Conservation (phyloP, 2,113 vertebrate genomes). For the Rana temporaria region DNA sequence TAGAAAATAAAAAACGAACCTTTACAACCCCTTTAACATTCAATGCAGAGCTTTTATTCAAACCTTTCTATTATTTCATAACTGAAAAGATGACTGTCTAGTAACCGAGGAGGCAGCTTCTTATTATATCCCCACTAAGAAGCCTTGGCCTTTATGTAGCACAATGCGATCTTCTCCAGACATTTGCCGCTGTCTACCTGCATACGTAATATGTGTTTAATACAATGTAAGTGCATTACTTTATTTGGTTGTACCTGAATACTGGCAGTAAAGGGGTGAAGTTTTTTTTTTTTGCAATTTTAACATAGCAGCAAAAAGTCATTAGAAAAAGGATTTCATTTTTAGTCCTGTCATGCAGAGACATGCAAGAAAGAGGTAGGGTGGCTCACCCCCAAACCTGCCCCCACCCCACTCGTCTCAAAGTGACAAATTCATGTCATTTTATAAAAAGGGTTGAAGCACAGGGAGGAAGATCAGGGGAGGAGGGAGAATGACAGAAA, state of each 20-base stretch:
- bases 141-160: neutral
- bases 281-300: neutral
- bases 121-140: neutral
- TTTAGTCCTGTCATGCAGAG: constrained; percentile 44
- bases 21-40: too few species aligned
- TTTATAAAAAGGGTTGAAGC: constrained; percentile 48
- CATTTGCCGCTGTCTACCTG: neutral
- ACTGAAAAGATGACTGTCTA: neutral
- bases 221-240: neutral
- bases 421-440: constrained; percentile 56
- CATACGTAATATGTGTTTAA: neutral
- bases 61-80: neutral
- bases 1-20: too few species aligned
- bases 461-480: constrained; percentile 41
- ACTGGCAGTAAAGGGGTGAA: constrained; percentile 29
- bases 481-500: constrained; percentile 48
- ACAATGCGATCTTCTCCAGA: neutral
- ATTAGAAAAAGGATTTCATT: constrained; percentile 22
- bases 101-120: neutral
- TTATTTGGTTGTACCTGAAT: neutral
- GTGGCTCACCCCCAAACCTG: constrained; percentile 37
- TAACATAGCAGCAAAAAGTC: constrained; percentile 46
- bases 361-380: constrained; percentile 48
- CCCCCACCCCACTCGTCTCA: constrained; percentile 46
- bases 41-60: too few species aligned